A percentile compares a stretch with the other conserved stretches of the same genome.
Conservation (phyloP, 2,888 invertebrate species). For the Phyllotreta striolata region DNA sequence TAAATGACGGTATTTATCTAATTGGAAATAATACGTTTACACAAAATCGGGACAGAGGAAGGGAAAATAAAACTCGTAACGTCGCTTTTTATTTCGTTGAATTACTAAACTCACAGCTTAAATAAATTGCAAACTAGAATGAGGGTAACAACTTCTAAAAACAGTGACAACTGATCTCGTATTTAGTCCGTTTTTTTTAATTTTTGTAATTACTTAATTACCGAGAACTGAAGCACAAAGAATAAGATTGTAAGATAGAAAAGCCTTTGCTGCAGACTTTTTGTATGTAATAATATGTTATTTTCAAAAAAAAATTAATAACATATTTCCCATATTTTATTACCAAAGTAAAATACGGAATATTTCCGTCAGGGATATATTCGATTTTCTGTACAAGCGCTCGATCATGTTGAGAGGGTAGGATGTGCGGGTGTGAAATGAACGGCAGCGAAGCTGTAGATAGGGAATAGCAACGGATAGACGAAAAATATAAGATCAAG, state of each 20-base stretch:
- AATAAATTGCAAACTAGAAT: too few relatives aligned
- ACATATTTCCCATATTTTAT: slow-evolving; percentile 27
- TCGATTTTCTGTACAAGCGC: slow-evolving; percentile 23
- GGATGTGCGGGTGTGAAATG: slow-evolving; percentile 10
- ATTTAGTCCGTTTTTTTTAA: too few relatives aligned
- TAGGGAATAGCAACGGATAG: slow-evolving; percentile 18
- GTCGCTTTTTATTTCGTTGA: too few relatives aligned
- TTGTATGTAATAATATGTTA: too few relatives aligned
- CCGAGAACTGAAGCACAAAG: slow-evolving; percentile 16
- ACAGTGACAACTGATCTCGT: too few relatives aligned
- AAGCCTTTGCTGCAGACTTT: too few relatives aligned
- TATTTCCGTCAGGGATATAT: slow-evolving; percentile 32
- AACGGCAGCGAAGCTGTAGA: slow-evolving; percentile 23
- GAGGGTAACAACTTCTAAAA: too few relatives aligned
- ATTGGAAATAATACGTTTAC: slow-evolving; percentile 25
- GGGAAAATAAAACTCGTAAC: not conserved
- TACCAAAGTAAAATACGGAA: slow-evolving; percentile 29
- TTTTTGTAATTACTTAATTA: too few relatives aligned
- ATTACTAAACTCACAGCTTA: too few relatives aligned
- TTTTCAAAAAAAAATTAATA: too few relatives aligned
- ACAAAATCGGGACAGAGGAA: slow-evolving; percentile 6
- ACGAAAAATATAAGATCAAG: slow-evolving; percentile 35
- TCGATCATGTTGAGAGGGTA: slow-evolving; percentile 1
- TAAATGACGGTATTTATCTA: slow-evolving; percentile 24
- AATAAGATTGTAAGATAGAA: slow-evolving; percentile 19